A percentile compares a stretch with the other conserved stretches of the same genome.
These are phyloP conservation scores for Drosophila navojoa DNA, from an alignment of 1,140 invertebrate genomes.

Conservation along the genomic window DNA sequence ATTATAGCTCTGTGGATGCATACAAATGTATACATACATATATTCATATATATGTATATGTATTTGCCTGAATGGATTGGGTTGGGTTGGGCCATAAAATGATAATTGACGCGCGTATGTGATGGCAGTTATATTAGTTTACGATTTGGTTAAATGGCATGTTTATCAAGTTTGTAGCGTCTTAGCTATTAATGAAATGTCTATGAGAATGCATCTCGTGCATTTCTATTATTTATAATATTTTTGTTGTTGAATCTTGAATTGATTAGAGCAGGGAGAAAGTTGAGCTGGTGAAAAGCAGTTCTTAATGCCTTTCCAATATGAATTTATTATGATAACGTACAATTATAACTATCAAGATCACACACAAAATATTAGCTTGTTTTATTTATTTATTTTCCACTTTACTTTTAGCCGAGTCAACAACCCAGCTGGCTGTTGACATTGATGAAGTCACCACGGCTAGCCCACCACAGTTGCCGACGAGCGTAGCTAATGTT, in stretches of 20 bases:
- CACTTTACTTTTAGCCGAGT: conserved; percentile 47
- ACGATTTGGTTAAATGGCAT: conserved; percentile 62
- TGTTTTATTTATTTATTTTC: background rate
- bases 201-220: conserved; percentile 58
- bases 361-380: background rate
- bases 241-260: conserved; percentile 17
- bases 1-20: conserved; percentile 31
- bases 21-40: background rate
- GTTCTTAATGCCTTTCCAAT: conserved; percentile 12
- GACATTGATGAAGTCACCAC: conserved; percentile 47
- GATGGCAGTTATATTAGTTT: conserved; percentile 66
- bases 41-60: conserved; percentile 5
- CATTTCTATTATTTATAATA: conserved; percentile 13
- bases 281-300: conserved; percentile 21
- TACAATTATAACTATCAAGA: conserved; percentile 3
- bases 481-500: conserved; percentile 8
- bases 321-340: conserved; percentile 4
- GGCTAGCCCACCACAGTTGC: conserved; percentile 26
- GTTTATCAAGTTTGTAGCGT: conserved; percentile 61
- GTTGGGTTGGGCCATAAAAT: conserved; percentile 52
- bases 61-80: conserved; percentile 53
- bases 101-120: conserved; percentile 32
- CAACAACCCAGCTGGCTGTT: conserved; percentile 35
- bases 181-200: conserved; percentile 46
- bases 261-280: conserved; percentile 24